A percentile compares a stretch with the other conserved stretches of the same genome.
Conservation (phyloP, 53 echinoderm and acorn worm species). For the Apostichopus leukothele region DNA sequence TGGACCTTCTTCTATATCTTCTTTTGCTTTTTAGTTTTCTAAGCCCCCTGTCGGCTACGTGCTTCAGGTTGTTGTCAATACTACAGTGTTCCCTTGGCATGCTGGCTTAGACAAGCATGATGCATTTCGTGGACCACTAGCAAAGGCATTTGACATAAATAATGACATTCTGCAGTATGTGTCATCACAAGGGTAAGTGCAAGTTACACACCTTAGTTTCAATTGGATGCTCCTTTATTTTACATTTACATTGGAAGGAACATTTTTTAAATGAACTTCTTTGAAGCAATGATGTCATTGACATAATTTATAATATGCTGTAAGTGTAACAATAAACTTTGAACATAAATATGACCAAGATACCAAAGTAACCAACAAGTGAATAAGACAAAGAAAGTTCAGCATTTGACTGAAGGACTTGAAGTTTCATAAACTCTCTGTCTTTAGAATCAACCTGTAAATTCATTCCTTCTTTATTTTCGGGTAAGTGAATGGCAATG, state of each 20-base stretch:
- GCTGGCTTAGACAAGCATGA: slow-evolving; percentile 76
- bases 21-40: slow-evolving; percentile 67
- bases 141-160: slow-evolving; percentile 78
- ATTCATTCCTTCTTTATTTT: too few relatives aligned
- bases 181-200: slow-evolving; percentile 69
- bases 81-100: slow-evolving; percentile 94
- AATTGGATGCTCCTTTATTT: neutral
- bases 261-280: neutral
- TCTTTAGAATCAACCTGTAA: too few relatives aligned
- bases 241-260: neutral
- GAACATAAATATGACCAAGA: too few relatives aligned
- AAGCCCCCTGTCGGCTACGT: slow-evolving; percentile 91
- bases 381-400: too few relatives aligned
- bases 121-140: slow-evolving; percentile 80
- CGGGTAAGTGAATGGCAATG: too few relatives aligned
- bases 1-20: too few relatives aligned
- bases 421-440: too few relatives aligned
- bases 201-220: neutral
- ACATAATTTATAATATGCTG: too few relatives aligned
- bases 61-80: slow-evolving; percentile 88
- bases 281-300: too few relatives aligned
- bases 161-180: slow-evolving; percentile 78
- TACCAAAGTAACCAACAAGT: too few relatives aligned
- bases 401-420: too few relatives aligned
- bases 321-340: too few relatives aligned